Evolutionary conservation across 2,888 invertebrate species (phyloP).

Genomic region (Hyppa rectilinea): DNA sequence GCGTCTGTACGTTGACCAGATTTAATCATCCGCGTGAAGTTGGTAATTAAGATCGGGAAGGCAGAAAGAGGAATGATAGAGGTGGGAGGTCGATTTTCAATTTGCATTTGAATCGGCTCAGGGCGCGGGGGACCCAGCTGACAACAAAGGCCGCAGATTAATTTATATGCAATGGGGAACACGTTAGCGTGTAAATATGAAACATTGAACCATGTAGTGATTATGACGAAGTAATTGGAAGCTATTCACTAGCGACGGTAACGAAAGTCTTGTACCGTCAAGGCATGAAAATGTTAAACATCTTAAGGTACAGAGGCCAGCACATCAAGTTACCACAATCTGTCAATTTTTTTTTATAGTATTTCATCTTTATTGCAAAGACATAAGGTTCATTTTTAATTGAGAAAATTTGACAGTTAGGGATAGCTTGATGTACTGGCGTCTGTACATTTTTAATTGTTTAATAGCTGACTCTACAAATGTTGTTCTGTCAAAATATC

Average conservation of each 20-base stretch:
- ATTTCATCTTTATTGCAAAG: too few species aligned
- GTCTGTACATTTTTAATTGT: too few species aligned
- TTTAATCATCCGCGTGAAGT: conserved; percentile 69
- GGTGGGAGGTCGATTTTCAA: conserved; percentile 76
- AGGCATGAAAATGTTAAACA: not conserved
- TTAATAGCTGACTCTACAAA: too few species aligned
- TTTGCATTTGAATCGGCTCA: conserved; percentile 79
- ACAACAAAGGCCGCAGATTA: conserved; percentile 73
- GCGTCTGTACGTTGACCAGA: conserved; percentile 66
- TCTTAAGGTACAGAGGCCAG: too few species aligned
- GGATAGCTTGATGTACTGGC: too few species aligned
- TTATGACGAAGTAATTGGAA: conserved; percentile 38
- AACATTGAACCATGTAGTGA: conserved; percentile 51
- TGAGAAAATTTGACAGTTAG: too few species aligned
- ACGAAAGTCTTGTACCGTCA: not conserved
- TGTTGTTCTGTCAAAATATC: too few species aligned
- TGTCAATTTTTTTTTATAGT: too few species aligned
- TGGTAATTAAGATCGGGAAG: conserved; percentile 73
- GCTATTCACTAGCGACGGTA: conserved; percentile 20
- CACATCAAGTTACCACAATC: too few species aligned
- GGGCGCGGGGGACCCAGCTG: conserved; percentile 63
- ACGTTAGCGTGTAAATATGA: conserved; percentile 55
- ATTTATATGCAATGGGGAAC: conserved; percentile 73
- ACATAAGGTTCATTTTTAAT: not conserved
- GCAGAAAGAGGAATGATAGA: conserved; percentile 65